These are phyloP conservation scores for Achroia grisella DNA, from an alignment of 1,140 invertebrate species.

Conservation along the genomic window DNA sequence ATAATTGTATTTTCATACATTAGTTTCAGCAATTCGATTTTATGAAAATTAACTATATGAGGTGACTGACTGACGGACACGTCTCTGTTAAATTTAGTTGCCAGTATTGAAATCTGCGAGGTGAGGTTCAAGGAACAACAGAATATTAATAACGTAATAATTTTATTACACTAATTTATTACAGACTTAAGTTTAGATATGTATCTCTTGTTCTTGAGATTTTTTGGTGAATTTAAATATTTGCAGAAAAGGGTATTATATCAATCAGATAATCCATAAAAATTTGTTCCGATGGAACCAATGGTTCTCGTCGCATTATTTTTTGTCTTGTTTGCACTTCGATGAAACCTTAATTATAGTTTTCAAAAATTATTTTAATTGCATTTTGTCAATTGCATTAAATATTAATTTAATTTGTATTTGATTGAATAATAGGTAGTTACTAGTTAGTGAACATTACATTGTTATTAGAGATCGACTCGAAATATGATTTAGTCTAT, in stretches of 20 bases:
- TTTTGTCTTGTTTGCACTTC: neutral
- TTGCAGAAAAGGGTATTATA: neutral
- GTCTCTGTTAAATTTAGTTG: constrained; percentile 52
- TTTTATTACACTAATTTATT: too few relatives aligned
- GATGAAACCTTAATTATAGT: too few relatives aligned
- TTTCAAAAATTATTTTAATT: too few relatives aligned
- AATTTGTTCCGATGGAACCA: neutral
- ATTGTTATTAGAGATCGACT: too few relatives aligned
- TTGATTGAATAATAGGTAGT: too few relatives aligned
- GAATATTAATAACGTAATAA: too few relatives aligned
- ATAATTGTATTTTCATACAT: constrained; percentile 58
- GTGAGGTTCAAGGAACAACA: neutral
- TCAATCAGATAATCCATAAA: neutral
- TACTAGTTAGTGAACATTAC: too few relatives aligned
- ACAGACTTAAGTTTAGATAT: too few relatives aligned
- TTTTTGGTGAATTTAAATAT: neutral
- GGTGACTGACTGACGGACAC: constrained; percentile 55
- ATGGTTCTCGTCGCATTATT: neutral
- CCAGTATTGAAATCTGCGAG: constrained; percentile 26
- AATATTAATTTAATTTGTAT: too few relatives aligned
- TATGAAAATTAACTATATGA: constrained; percentile 61
- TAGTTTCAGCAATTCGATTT: constrained; percentile 56
- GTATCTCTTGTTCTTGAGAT: too few relatives aligned
- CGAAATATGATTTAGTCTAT: too few relatives aligned
- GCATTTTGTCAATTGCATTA: too few relatives aligned